A percentile compares a stretch with the other conserved stretches of the same genome.
Conservation (phyloP, 2,113 vertebrate genomes). For the Nycticebus coucang region DNA sequence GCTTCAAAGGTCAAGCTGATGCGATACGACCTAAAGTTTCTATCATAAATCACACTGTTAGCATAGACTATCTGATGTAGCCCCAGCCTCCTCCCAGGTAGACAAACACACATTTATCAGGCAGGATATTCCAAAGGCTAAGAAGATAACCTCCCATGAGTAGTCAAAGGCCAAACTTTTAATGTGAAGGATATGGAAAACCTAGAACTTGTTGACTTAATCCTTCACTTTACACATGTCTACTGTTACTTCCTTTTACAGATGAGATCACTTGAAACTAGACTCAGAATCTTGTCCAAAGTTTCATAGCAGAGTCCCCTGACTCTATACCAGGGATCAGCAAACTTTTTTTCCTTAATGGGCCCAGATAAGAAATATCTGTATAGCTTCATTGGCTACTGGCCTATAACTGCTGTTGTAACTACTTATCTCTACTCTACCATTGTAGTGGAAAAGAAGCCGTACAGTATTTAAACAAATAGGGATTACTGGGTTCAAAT, state of each 20-base stretch:
- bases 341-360: neutral
- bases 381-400: neutral
- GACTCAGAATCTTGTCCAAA: neutral
- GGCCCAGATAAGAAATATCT: neutral
- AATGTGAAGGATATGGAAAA: neutral
- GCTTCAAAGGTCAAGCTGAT: neutral
- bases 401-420: neutral
- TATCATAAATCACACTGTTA: neutral
- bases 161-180: neutral
- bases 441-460: neutral
- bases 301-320: neutral
- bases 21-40: too few relatives aligned
- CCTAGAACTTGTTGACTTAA: neutral
- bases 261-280: neutral
- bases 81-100: neutral
- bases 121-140: neutral
- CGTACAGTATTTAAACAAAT: neutral
- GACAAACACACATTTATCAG: neutral
- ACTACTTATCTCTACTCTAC: neutral
- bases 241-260: conserved; percentile 6
- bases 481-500: neutral
- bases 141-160: neutral
- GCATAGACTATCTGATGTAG: neutral
- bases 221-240: neutral
- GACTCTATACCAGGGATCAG: neutral